Percentiles rank a stretch among this genome's conserved stretches.
These are phyloP conservation scores for Phainopepla nitens DNA, from an alignment of 2,113 vertebrate genomes.

Conservation along the genomic window DNA sequence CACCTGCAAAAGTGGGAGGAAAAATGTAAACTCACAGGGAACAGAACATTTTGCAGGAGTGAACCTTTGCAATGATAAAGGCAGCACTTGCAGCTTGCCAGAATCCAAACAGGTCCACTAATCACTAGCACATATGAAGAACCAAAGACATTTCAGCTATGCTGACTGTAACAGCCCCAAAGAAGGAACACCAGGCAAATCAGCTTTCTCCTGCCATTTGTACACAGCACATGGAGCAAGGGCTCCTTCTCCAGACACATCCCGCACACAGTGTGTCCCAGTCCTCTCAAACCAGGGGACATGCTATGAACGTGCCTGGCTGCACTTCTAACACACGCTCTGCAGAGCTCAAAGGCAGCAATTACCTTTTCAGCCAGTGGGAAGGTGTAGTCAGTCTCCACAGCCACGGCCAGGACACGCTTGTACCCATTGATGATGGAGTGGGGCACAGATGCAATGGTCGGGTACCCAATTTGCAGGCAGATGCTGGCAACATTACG, in stretches of 20 bases:
- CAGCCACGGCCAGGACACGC: constrained; percentile 88
- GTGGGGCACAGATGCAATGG: constrained; percentile 92
- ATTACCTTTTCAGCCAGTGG: constrained; percentile 95
- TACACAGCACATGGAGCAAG: rapidly evolving
- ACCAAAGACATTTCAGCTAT: not conserved
- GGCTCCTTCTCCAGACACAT: not conserved
- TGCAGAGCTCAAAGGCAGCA: not conserved
- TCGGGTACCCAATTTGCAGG: constrained; percentile 96
- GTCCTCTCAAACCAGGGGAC: not conserved
- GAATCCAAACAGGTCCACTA: rapidly evolving
- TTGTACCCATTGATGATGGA: constrained; percentile 95
- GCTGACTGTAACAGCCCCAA: rapidly evolving
- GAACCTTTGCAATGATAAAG: not conserved
- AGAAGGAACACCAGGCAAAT: too few species aligned
- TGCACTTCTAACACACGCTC: rapidly evolving
- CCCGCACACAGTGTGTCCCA: rapidly evolving
- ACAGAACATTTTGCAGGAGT: not conserved
- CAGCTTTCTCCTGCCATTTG: not conserved
- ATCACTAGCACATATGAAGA: rapidly evolving
- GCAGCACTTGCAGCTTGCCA: too few species aligned
- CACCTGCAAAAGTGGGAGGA: constrained; percentile 67
- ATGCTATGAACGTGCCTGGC: rapidly evolving
- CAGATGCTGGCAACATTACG: constrained; percentile 95
- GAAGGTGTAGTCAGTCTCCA: constrained; percentile 95
- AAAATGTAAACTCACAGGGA: not conserved